Evolutionary conservation across 2,888 invertebrate genomes (phyloP).

Genomic region (Polyploca ridens): DNA sequence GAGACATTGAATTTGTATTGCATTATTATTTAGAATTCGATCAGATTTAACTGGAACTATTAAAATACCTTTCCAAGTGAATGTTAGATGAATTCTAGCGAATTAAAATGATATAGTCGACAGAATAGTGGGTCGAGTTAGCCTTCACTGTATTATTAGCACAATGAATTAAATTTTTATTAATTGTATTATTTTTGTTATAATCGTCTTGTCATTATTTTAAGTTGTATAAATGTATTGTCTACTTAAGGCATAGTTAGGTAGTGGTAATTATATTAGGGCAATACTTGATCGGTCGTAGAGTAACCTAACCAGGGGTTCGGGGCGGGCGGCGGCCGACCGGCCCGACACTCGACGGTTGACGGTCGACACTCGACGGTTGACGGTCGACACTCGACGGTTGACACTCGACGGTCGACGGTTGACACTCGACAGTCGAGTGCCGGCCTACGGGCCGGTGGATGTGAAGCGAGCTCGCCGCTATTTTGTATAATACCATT

Average conservation of each 20-base stretch:
- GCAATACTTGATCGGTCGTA: constrained; percentile 69
- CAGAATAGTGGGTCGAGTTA: constrained; percentile 43
- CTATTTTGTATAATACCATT: constrained; percentile 78
- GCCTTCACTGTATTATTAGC: constrained; percentile 73
- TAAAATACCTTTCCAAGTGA: constrained; percentile 38
- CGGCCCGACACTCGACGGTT: background rate
- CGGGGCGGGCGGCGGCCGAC: background rate
- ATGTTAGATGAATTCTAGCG: constrained; percentile 58
- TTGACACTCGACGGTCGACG: too few species aligned
- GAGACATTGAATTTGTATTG: constrained; percentile 21
- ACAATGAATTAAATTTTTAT: constrained; percentile 73
- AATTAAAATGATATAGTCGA: constrained; percentile 48
- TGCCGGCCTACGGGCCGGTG: constrained; percentile 19
- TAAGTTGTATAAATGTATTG: constrained; percentile 83
- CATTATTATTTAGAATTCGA: constrained; percentile 34
- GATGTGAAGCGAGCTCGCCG: constrained; percentile 21
- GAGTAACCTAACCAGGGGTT: constrained; percentile 49
- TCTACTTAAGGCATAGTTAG: constrained; percentile 81
- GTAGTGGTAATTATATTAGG: constrained; percentile 79
- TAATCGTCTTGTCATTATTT: constrained; percentile 83
- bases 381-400: background rate
- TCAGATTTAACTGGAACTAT: constrained; percentile 34
- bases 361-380: background rate
- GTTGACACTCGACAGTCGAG: constrained; percentile 15
- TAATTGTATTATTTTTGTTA: constrained; percentile 72